These are phyloP conservation scores for Copsychus sechellarum DNA, from an alignment of 2,113 vertebrate species.

Conservation along the genomic window DNA sequence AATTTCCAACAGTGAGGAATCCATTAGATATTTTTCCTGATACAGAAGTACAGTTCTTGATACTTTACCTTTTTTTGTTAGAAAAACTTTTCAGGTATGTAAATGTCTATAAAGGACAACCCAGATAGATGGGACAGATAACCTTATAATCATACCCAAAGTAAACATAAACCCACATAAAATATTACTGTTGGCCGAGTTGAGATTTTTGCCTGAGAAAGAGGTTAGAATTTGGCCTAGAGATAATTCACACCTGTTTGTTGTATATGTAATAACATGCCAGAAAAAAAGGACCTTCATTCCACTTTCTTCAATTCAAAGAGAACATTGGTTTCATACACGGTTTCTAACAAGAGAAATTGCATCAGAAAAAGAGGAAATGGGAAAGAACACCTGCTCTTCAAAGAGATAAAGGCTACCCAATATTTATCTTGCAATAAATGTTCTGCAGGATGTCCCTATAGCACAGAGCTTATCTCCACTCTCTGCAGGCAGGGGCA, in stretches of 20 bases:
- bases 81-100: not conserved
- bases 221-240: not conserved
- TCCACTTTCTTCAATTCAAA: not conserved
- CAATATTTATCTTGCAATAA: not conserved
- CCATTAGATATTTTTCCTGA: not conserved
- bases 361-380: not conserved
- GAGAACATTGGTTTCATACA: not conserved
- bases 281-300: not conserved
- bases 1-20: not conserved
- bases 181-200: not conserved
- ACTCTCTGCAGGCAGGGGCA: not conserved
- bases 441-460: not conserved
- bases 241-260: not conserved
- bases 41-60: not conserved
- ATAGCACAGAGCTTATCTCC: not conserved
- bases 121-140: not conserved
- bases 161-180: not conserved
- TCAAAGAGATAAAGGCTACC: not conserved
- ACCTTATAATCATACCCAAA: not conserved
- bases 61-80: not conserved
- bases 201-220: not conserved
- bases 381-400: not conserved
- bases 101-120: not conserved
- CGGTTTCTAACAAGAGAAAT: not conserved
- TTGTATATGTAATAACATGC: not conserved